A percentile compares a stretch with the other conserved stretches of the same genome.
phyloP scores from a whole-genome alignment of 2,888 invertebrate species.

The Lepidochrysops patricia region DNA sequence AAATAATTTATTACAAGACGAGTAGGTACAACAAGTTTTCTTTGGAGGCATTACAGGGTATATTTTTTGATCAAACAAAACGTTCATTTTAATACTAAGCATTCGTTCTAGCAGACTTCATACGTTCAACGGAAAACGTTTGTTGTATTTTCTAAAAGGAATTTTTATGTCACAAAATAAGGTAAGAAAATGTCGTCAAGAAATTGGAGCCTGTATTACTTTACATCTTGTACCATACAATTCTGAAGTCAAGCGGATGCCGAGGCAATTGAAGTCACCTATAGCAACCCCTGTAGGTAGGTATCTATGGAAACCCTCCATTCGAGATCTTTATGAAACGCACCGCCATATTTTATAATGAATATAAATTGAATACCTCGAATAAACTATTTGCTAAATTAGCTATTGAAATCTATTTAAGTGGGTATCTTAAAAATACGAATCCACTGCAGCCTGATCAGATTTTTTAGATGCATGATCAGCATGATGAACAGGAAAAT shows the following conservation, averaged over 20 bases:
- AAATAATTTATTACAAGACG: background rate
- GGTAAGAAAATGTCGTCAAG: slow-evolving; percentile 7
- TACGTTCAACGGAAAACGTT: background rate
- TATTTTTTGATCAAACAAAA: background rate
- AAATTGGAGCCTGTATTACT: slow-evolving; percentile 5
- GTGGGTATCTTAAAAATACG: background rate
- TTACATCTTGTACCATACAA: slow-evolving; percentile 25
- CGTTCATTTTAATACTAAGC: background rate
- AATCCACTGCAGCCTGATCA: too few species aligned
- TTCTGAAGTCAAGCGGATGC: slow-evolving; percentile 36
- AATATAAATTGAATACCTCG: slow-evolving; percentile 40
- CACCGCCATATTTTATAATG: slow-evolving; percentile 44
- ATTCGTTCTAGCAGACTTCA: background rate
- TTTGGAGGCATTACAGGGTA: background rate
- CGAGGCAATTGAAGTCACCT: slow-evolving; percentile 54
- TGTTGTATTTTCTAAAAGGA: background rate
- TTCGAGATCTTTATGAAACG: slow-evolving; percentile 51
- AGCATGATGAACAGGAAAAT: too few species aligned
- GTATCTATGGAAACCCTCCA: slow-evolving; percentile 33
- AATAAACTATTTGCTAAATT: slow-evolving; percentile 42
- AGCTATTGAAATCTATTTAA: slow-evolving; percentile 11
- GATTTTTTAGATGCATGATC: too few species aligned
- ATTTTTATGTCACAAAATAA: slow-evolving; percentile 7
- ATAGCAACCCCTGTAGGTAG: slow-evolving; percentile 57
- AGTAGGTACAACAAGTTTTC: background rate